Evolutionary conservation across 2,888 invertebrate genomes (phyloP).

Genomic region (Deilephila porcellus): DNA sequence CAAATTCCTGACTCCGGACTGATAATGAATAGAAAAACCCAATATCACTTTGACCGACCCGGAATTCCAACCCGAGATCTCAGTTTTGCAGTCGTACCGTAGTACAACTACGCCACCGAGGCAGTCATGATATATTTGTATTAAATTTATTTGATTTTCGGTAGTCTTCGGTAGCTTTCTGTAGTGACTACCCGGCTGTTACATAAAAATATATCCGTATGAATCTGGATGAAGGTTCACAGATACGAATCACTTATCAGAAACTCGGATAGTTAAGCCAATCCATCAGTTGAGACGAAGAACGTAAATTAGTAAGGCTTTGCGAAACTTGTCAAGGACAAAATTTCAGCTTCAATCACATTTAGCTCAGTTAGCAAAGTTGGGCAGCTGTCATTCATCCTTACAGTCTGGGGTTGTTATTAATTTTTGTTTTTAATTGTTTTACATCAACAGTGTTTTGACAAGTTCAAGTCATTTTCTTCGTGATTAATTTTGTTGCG

Average conservation of each 20-base stretch:
- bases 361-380: background rate
- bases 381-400: background rate
- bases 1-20: too few relatives aligned
- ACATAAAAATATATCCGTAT: too few relatives aligned
- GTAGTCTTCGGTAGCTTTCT: too few relatives aligned
- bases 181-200: too few relatives aligned
- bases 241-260: background rate
- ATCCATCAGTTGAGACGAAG: background rate
- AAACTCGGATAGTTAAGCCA: background rate
- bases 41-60: too few relatives aligned
- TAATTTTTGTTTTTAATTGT: slow-evolving; percentile 6
- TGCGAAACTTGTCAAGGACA: background rate
- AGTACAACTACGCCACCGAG: too few relatives aligned
- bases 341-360: background rate
- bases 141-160: too few relatives aligned
- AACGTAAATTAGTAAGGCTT: background rate
- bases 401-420: background rate
- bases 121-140: too few relatives aligned
- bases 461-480: background rate
- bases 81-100: too few relatives aligned
- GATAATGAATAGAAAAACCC: too few relatives aligned
- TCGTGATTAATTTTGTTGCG: background rate
- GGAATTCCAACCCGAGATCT: too few relatives aligned
- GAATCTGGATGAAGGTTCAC: background rate
- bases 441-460: slow-evolving; percentile 3